Conservation (phyloP, 2,888 invertebrate species). For the Ennomos erosarius region DNA sequence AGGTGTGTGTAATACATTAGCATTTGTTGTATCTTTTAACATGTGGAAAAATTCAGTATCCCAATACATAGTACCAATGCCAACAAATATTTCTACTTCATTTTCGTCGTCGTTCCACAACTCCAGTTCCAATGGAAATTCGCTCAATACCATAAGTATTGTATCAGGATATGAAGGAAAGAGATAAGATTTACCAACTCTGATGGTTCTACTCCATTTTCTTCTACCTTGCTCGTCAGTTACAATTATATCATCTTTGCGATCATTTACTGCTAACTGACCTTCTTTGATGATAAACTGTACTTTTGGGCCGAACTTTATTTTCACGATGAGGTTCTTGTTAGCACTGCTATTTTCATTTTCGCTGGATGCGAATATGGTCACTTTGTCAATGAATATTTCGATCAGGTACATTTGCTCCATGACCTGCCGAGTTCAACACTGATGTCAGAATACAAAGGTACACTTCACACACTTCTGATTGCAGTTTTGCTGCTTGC, state of each 20-base stretch:
- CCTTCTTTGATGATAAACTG: constrained; percentile 81
- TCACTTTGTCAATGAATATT: constrained; percentile 83
- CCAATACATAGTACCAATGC: constrained; percentile 75
- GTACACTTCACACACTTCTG: constrained; percentile 48
- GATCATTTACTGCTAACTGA: constrained; percentile 62
- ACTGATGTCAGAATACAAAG: constrained; percentile 69
- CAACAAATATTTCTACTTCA: constrained; percentile 72
- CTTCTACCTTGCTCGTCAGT: constrained; percentile 62
- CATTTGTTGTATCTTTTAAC: constrained; percentile 70
- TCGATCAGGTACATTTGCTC: constrained; percentile 85
- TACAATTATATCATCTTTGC: constrained; percentile 64
- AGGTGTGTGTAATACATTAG: constrained; percentile 63
- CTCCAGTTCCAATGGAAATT: constrained; percentile 79
- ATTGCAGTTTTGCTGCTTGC: constrained; percentile 17
- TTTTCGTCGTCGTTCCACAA: constrained; percentile 76
- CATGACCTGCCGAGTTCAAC: constrained; percentile 80
- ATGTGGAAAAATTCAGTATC: constrained; percentile 75
- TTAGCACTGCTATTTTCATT: constrained; percentile 62
- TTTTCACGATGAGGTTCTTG: constrained; percentile 75
- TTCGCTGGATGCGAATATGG: constrained; percentile 62
- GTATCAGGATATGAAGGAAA: constrained; percentile 80
- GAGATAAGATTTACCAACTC: constrained; percentile 83
- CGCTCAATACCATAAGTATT: constrained; percentile 70
- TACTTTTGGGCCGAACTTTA: constrained; percentile 78
- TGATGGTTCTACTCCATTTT: constrained; percentile 69